Evolutionary conservation across 2,888 invertebrate species (phyloP).

Genomic region (Papilio protenor): DNA sequence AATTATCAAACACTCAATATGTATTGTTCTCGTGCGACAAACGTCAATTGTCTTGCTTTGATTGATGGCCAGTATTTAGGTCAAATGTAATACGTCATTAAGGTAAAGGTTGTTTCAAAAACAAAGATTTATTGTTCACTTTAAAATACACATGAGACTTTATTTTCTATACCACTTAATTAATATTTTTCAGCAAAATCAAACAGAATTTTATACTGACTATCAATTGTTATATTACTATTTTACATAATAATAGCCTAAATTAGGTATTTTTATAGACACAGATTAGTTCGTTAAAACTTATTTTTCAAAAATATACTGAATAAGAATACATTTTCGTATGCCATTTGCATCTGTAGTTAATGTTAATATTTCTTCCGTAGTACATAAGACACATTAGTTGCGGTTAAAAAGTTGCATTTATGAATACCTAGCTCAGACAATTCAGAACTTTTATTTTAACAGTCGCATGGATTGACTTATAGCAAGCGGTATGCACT

Average conservation of each 20-base stretch:
- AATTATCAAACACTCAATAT: neutral
- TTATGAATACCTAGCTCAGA: neutral
- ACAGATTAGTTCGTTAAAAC: too few species aligned
- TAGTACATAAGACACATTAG: neutral
- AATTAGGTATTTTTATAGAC: too few species aligned
- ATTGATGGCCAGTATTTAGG: neutral
- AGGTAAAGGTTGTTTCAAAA: neutral
- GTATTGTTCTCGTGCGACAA: neutral
- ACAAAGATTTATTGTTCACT: neutral
- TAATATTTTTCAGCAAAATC: too few species aligned
- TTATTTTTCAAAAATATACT: too few species aligned
- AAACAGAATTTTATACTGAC: too few species aligned
- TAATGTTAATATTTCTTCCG: too few species aligned
- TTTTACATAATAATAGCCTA: too few species aligned
- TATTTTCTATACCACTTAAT: neutral
- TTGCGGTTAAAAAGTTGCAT: neutral
- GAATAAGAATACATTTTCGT: too few species aligned
- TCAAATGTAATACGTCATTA: neutral
- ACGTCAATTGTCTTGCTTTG: neutral
- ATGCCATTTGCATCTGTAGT: too few species aligned
- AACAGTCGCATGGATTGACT: slow-evolving; percentile 26
- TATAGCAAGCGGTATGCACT: slow-evolving; percentile 47
- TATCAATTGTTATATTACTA: too few species aligned
- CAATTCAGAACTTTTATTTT: slow-evolving; percentile 23
- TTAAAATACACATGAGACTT: neutral